Conservation (phyloP, 2,888 invertebrate species). For the Anorthoa munda region DNA sequence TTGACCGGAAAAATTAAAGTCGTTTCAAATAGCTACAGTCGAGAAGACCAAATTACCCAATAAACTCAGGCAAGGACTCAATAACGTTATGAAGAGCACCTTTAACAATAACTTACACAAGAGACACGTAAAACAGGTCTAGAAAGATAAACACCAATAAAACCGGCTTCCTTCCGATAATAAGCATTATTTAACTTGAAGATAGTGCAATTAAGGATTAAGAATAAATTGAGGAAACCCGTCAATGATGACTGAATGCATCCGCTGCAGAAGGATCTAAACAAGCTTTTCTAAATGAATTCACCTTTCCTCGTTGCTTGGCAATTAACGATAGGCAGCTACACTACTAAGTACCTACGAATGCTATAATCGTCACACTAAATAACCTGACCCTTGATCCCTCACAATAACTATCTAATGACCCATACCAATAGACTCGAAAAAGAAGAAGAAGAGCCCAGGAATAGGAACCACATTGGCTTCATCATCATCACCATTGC, state of each 20-base stretch:
- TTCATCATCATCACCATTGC: too few relatives aligned
- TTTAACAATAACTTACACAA: background rate
- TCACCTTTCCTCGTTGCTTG: slow-evolving; percentile 13
- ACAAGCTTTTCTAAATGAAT: slow-evolving; percentile 4
- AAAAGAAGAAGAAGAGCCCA: background rate
- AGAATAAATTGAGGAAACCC: slow-evolving; percentile 36
- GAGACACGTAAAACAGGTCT: background rate
- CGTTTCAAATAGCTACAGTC: background rate
- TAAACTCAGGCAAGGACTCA: background rate
- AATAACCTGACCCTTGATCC: background rate
- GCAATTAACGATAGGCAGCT: slow-evolving; percentile 1
- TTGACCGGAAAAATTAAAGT: too few relatives aligned
- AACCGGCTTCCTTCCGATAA: background rate
- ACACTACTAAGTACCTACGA: background rate
- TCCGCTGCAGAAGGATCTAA: slow-evolving; percentile 33
- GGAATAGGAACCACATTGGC: background rate
- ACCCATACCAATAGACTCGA: too few relatives aligned
- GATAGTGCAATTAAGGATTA: background rate
- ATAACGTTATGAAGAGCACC: too few relatives aligned
- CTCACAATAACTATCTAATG: background rate
- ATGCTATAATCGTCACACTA: background rate
- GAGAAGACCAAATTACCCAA: background rate
- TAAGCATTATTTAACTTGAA: background rate
- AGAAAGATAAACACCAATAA: background rate
- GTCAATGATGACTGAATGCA: slow-evolving; percentile 20